Base-by-base conservation (phyloP, 2,797 vertebrate genomes). In the Amblyopsis hoosieri region DNA sequence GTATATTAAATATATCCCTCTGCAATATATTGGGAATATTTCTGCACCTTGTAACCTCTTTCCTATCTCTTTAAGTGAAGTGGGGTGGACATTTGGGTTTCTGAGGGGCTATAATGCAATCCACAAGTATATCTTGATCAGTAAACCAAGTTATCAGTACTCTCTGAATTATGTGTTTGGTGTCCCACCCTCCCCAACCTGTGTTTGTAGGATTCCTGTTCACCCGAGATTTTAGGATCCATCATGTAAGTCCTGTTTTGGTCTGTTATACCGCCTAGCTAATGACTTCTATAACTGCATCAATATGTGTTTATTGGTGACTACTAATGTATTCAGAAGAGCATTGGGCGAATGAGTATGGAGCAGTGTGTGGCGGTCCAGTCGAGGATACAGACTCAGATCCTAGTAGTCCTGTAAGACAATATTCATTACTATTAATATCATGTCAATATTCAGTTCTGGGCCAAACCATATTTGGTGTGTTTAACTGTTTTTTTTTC, bases 151-250 rank as follows among this genome's bases (percentile, higher is more conserved):
- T 50, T 45, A 4, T 70, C 14, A 48, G 13, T 15, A 47, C 54
- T 54, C 12, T 12, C 46, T 45, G 17, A 37, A 37, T 37, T 17
- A 4, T 63, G 50, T 8, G 4, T 55, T n/a, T 46, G 23, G 47
- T 51, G 42, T 42, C 0, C 10, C 9, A 31, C 54, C 69, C 19
- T 19, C 19, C 19, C 19, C 19, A 19, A 19, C 19, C 76, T 50
- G 74, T 70, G 81, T 14, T 59, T 75, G 2, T 73, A 97, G 96
- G 96, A 1, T 67, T 98, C 56, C 75, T 83, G 10, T 94, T 95
- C 81, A 95, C 91, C 76, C 86, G 96, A 81, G 96, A 98, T 85
- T 67, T 91, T 64, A 93, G 94, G 67, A 81, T 94, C 66, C 78
- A 79, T 42, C 64, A 61, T 89, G 95, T 96, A 76, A 89, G 87